Conservation (phyloP, 2,888 invertebrate species). For the Chironomus riparius region DNA sequence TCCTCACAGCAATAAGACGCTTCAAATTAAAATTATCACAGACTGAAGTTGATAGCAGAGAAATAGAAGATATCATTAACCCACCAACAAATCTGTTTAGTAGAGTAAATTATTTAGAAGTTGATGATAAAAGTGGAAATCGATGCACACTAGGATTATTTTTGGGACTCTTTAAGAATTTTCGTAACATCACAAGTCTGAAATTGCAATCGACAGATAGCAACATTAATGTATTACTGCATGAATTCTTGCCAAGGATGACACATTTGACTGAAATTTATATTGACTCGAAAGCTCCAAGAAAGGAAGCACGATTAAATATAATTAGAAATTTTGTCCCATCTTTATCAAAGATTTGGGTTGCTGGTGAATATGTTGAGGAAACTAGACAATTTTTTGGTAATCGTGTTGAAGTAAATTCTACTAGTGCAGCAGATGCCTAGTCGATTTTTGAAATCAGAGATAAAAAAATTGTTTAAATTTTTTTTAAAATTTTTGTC, state of each 20-base stretch:
- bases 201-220: neutral
- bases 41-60: neutral
- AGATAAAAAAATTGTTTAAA: too few relatives aligned
- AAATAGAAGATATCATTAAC: neutral
- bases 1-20: neutral
- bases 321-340: too few relatives aligned
- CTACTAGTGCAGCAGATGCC: too few relatives aligned
- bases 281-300: too few relatives aligned
- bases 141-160: neutral
- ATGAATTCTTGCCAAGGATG: neutral
- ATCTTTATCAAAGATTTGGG: too few relatives aligned
- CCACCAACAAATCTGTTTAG: neutral
- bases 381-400: too few relatives aligned
- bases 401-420: too few relatives aligned
- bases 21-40: neutral
- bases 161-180: neutral
- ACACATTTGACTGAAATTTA: neutral
- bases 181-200: neutral
- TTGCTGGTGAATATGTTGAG: too few relatives aligned
- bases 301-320: too few relatives aligned
- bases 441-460: too few relatives aligned
- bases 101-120: neutral
- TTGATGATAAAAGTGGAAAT: neutral
- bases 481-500: too few relatives aligned
- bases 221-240: neutral